Base-by-base conservation (phyloP, 2,113 vertebrate species). In the Fregata magnificens region DNA sequence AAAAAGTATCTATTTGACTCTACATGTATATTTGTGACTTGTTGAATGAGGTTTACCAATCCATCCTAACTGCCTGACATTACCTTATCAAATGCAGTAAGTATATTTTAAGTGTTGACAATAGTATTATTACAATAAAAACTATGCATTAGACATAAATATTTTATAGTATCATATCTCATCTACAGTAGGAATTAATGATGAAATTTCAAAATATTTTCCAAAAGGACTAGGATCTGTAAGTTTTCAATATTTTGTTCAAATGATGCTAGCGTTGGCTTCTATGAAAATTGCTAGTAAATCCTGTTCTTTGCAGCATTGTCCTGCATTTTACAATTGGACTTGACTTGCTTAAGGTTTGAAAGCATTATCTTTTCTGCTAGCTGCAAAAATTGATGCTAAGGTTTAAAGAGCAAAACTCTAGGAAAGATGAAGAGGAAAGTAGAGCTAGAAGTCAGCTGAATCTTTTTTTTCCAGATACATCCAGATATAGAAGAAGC, bases 1-100 rank as follows among this genome's bases (percentile, higher is more conserved):
- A 78, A 84, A 66, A 31, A 9, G 4, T 8, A 79, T 21, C 17
- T 82, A 4, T 78, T 40, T 78, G 21, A 49, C 11, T 78, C 71
- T 22, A 52, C 8, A 45, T 0, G 0, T 49, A 9, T 21, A 67
- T 62, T 71, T 42, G 29, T 72, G 50, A 42, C 10, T 84, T 63
- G 17, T 14, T 71, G 44, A 71, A 79, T 13, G 2, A 34, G 13
- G 10, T 67, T 88, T 67, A 4, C 36, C 31, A 78, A 50, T 22
- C 16, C 8, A 20, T 82, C 24, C 16, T 74, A 44, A 40, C 9
- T 58, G 36, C 29, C 26, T 52, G 28, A 31, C 56, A 32, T 16
- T 65, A 61, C 18, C 16, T 71, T 72, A 45, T 42, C 34, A 81
- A 61, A 80, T 45, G 11, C 14, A 21, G 7, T 22, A 74, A 63